phyloP scores from a whole-genome alignment of 1,140 invertebrate genomes.

The Drosophila equinoxialis region DNA sequence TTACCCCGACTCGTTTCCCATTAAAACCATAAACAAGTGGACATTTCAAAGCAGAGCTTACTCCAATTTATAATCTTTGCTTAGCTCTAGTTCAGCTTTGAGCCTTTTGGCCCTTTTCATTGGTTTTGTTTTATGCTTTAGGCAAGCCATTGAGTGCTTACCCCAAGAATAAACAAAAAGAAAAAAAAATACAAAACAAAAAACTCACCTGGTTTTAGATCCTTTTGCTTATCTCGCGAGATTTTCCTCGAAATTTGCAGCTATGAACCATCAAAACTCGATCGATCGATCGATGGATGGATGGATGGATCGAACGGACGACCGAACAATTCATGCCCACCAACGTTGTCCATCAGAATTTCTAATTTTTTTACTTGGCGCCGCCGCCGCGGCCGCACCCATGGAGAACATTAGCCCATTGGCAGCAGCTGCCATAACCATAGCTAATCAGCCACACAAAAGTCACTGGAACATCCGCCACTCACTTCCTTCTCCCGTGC shows the following conservation, averaged over 20 bases:
- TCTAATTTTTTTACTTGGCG: conserved; percentile 29
- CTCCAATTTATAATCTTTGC: too few species aligned
- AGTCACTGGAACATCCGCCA: conserved; percentile 51
- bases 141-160: conserved; percentile 40
- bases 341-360: conserved; percentile 55
- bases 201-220: neutral
- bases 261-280: conserved; percentile 37
- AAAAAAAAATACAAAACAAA: neutral
- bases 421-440: conserved; percentile 43
- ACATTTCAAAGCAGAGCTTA: too few species aligned
- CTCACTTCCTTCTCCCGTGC: conserved; percentile 45
- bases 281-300: neutral
- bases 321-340: conserved; percentile 49
- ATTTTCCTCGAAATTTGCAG: conserved; percentile 50
- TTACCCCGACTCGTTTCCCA: too few species aligned
- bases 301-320: too few species aligned
- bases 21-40: too few species aligned
- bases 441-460: neutral
- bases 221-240: conserved; percentile 47
- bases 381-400: conserved; percentile 9
- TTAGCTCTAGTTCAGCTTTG: too few species aligned
- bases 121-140: conserved; percentile 9
- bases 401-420: neutral
- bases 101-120: too few species aligned
- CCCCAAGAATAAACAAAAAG: neutral